Percentiles rank a stretch among this genome's conserved stretches.
Evolutionary conservation across 2,888 invertebrate genomes (phyloP).

Genomic region (Cetonia aurata): DNA sequence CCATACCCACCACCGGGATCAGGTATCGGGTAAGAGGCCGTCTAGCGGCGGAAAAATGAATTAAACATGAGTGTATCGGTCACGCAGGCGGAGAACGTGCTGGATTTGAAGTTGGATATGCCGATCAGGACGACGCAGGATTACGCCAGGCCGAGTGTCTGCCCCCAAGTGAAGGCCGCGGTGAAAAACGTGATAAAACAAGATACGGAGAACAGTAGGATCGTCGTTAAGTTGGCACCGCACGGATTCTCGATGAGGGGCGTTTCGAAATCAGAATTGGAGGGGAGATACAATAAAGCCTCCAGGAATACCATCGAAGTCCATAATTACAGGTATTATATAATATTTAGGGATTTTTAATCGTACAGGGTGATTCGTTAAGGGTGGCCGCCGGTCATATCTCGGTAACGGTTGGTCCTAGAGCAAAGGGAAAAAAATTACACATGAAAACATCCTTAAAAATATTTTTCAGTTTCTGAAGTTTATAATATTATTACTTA

Average conservation of each 20-base stretch:
- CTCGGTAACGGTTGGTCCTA: no score
- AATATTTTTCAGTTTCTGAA: no score
- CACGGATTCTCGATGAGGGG: slow-evolving; percentile 61
- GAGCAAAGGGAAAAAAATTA: no score
- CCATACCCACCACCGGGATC: slow-evolving; percentile 51
- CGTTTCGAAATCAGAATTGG: slow-evolving; percentile 63
- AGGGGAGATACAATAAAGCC: slow-evolving; percentile 65
- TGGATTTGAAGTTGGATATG: slow-evolving; percentile 81
- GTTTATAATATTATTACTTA: no score
- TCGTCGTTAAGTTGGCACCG: slow-evolving; percentile 62
- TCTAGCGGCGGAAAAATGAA: no score
- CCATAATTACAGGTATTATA: slow-evolving; percentile 63
- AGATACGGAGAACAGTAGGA: slow-evolving; percentile 63
- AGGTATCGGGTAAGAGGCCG: slow-evolving; percentile 60
- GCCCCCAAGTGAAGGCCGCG: slow-evolving; percentile 79
- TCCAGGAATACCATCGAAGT: slow-evolving; percentile 63
- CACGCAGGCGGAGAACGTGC: slow-evolving; percentile 74
- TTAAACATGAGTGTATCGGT: no score
- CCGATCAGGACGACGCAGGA: slow-evolving; percentile 82
- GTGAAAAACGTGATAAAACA: slow-evolving; percentile 72
- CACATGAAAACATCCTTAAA: no score
- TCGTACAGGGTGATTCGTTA: no score
- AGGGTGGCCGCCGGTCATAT: no score
- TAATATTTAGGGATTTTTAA: no score
- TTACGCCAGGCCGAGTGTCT: slow-evolving; percentile 78